A percentile compares a stretch with the other conserved stretches of the same genome.
Evolutionary conservation across 1,140 invertebrate genomes (phyloP).

Genomic region (Aplysia californica): DNA sequence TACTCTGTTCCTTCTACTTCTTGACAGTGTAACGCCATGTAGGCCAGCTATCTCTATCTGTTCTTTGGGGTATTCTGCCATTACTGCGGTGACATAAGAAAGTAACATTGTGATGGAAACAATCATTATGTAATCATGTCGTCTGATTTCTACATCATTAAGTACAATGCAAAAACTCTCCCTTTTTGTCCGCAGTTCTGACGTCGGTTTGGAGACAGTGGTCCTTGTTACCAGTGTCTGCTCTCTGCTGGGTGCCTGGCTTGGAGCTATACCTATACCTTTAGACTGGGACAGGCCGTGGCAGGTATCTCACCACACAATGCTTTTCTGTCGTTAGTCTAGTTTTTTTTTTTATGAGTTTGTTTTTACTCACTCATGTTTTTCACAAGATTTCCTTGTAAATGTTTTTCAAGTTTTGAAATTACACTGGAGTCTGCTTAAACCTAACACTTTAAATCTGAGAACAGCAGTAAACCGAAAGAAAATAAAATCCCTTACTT

Average conservation of each 20-base stretch:
- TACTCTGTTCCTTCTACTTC: background rate
- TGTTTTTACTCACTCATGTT: background rate
- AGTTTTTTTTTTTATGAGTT: background rate
- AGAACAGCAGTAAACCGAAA: too few relatives aligned
- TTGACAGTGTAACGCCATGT: too few relatives aligned
- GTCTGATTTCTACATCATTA: background rate
- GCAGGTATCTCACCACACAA: conserved; percentile 70
- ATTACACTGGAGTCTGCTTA: background rate
- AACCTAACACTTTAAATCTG: too few relatives aligned
- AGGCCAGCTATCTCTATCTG: too few relatives aligned
- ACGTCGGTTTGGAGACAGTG: conserved; percentile 44
- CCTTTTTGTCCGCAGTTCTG: background rate
- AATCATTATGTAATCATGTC: background rate
- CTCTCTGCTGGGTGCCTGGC: conserved; percentile 84
- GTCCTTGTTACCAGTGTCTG: conserved; percentile 47
- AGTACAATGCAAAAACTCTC: background rate
- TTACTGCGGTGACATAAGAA: background rate
- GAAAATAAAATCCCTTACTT: too few relatives aligned
- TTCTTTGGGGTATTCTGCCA: background rate
- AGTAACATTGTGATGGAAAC: background rate
- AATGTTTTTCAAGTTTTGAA: background rate
- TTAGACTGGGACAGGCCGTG: conserved; percentile 93
- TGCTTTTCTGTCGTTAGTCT: background rate
- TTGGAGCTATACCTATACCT: conserved; percentile 87
- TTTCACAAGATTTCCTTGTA: background rate